Conservation (phyloP, 2,888 invertebrate species). For the Balanococcus diminutus region DNA sequence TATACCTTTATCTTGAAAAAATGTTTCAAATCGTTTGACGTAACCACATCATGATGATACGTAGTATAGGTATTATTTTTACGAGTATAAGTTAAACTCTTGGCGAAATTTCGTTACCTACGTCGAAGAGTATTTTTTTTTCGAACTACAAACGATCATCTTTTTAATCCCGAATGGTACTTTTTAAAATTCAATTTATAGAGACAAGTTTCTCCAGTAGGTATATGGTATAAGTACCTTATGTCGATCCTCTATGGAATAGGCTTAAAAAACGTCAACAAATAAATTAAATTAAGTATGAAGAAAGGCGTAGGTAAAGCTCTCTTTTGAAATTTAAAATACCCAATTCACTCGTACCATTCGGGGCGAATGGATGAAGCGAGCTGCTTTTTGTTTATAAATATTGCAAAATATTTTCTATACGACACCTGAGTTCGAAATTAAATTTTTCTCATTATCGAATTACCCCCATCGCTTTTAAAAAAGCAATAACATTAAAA, state of each 20-base stretch:
- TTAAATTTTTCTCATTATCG: not conserved
- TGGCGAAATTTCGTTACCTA: too few relatives aligned
- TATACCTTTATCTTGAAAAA: too few relatives aligned
- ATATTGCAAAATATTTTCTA: not conserved
- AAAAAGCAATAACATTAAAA: not conserved
- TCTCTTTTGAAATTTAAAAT: too few relatives aligned
- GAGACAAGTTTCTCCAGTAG: not conserved
- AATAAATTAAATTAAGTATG: not conserved
- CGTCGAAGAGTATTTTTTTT: too few relatives aligned
- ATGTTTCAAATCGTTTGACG: too few relatives aligned
- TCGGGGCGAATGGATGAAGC: too few relatives aligned
- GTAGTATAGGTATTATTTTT: too few relatives aligned
- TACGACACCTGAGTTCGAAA: not conserved
- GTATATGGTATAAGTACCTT: not conserved
- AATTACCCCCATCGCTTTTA: not conserved
- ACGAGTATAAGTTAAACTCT: too few relatives aligned
- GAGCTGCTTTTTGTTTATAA: too few relatives aligned
- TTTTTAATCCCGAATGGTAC: not conserved
- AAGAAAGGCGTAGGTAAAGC: too few relatives aligned
- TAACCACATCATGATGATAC: too few relatives aligned
- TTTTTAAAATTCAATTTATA: not conserved
- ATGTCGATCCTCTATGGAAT: not conserved
- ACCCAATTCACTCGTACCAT: too few relatives aligned
- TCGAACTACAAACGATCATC: not conserved
- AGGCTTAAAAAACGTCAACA: not conserved